These are phyloP conservation scores for Hermetia illucens DNA, from an alignment of 1,140 invertebrate genomes.

Conservation along the genomic window DNA sequence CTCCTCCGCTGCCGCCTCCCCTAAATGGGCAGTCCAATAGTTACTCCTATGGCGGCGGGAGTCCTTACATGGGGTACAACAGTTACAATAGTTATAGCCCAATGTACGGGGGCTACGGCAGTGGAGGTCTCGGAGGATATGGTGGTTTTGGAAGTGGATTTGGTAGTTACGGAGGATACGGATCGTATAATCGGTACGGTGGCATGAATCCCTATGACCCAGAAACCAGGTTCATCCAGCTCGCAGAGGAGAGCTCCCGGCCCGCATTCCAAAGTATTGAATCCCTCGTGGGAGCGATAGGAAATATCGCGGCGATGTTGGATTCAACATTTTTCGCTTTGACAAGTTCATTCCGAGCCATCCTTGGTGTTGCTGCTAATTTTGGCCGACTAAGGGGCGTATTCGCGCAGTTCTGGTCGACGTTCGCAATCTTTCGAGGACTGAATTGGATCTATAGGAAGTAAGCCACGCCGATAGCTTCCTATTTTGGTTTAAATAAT, in stretches of 20 bases:
- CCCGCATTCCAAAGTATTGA: conserved; percentile 91
- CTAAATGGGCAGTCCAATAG: background rate
- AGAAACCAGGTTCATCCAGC: conserved; percentile 54
- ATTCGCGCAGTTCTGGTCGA: conserved; percentile 70
- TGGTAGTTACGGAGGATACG: conserved; percentile 23
- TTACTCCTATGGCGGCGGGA: conserved; percentile 14
- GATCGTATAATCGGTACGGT: conserved; percentile 32
- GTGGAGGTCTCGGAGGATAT: conserved; percentile 18
- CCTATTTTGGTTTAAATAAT: background rate
- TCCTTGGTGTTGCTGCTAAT: conserved; percentile 90
- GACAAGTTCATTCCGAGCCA: conserved; percentile 86
- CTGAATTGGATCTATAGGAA: conserved; percentile 68
- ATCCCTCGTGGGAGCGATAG: conserved; percentile 78
- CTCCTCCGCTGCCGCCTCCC: background rate
- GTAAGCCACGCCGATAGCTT: conserved; percentile 8
- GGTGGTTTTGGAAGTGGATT: conserved; percentile 23
- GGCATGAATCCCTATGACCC: conserved; percentile 34
- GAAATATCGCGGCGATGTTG: conserved; percentile 89
- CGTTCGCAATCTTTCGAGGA: conserved; percentile 64
- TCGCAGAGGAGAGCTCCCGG: conserved; percentile 80
- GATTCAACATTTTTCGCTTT: conserved; percentile 92
- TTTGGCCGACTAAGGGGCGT: conserved; percentile 69
- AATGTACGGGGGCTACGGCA: conserved; percentile 23
- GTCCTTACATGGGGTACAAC: conserved; percentile 1
- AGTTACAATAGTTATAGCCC: background rate